These are phyloP conservation scores for Melinopterus prodromus DNA, from an alignment of 2,888 invertebrate genomes.

Conservation along the genomic window DNA sequence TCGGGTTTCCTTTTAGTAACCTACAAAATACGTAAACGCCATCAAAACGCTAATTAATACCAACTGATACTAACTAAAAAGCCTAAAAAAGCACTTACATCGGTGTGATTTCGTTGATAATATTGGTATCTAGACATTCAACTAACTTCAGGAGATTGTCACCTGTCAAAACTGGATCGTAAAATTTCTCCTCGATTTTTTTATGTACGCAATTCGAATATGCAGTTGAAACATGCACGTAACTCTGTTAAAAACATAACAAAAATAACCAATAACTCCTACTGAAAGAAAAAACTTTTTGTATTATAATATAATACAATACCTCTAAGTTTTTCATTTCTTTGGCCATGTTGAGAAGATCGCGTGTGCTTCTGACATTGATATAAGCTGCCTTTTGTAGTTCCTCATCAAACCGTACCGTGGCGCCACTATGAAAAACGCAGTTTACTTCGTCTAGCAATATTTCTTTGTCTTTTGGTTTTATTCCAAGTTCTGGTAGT, in stretches of 20 bases:
- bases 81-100: slow-evolving; percentile 50
- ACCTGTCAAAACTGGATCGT: slow-evolving; percentile 56
- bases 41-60: background rate
- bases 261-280: slow-evolving; percentile 11
- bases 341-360: slow-evolving; percentile 71
- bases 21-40: slow-evolving; percentile 6
- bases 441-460: slow-evolving; percentile 67
- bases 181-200: slow-evolving; percentile 65
- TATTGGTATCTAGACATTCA: slow-evolving; percentile 59
- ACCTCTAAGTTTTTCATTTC: slow-evolving; percentile 72
- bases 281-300: background rate
- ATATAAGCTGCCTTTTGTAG: slow-evolving; percentile 72
- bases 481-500: slow-evolving; percentile 64
- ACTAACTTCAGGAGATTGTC: slow-evolving; percentile 57
- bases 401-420: slow-evolving; percentile 78
- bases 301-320: slow-evolving; percentile 39
- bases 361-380: slow-evolving; percentile 73
- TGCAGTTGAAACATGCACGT: slow-evolving; percentile 71
- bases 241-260: slow-evolving; percentile 54
- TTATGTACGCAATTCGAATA: slow-evolving; percentile 68
- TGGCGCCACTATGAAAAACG: slow-evolving; percentile 80
- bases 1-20: slow-evolving; percentile 55
- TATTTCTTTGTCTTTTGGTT: slow-evolving; percentile 61
- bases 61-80: background rate
- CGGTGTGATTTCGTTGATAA: slow-evolving; percentile 52